phyloP scores from a whole-genome alignment of 2,113 vertebrate species.

The Egretta garzetta region DNA sequence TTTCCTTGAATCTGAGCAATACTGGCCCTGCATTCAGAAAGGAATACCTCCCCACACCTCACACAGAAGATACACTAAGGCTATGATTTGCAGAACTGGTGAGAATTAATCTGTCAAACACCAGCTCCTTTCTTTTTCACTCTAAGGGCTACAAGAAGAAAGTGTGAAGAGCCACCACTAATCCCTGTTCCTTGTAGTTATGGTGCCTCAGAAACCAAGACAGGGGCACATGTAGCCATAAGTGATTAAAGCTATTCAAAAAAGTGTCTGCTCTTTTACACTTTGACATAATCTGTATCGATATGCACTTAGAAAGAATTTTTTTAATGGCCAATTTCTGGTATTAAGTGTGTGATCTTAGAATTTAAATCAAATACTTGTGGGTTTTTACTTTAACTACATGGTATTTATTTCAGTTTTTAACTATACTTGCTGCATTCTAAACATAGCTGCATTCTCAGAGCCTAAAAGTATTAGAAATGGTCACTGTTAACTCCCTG shows the following conservation, averaged over 20 bases:
- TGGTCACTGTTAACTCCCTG: neutral
- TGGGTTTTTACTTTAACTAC: neutral
- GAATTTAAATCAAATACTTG: neutral
- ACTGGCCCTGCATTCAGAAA: neutral
- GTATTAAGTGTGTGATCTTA: neutral
- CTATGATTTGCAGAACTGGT: neutral
- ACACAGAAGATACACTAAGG: neutral
- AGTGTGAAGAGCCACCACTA: neutral
- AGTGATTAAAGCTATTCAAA: neutral
- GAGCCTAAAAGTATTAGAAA: neutral
- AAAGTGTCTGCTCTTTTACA: neutral
- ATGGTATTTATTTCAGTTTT: neutral
- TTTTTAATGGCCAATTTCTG: neutral
- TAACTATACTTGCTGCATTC: neutral
- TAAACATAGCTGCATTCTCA: neutral
- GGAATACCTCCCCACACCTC: neutral
- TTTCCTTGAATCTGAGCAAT: neutral
- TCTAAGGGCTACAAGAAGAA: neutral
- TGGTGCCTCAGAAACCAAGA: neutral
- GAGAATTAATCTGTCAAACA: neutral
- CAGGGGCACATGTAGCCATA: rapidly evolving
- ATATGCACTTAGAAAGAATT: neutral
- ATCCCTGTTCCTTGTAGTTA: neutral
- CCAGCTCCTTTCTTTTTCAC: neutral
- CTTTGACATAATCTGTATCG: neutral